Percentiles rank a stretch among this genome's conserved stretches.
Evolutionary conservation across 2,113 vertebrate genomes (phyloP).

Genomic region (Gallinago jamesoni): DNA sequence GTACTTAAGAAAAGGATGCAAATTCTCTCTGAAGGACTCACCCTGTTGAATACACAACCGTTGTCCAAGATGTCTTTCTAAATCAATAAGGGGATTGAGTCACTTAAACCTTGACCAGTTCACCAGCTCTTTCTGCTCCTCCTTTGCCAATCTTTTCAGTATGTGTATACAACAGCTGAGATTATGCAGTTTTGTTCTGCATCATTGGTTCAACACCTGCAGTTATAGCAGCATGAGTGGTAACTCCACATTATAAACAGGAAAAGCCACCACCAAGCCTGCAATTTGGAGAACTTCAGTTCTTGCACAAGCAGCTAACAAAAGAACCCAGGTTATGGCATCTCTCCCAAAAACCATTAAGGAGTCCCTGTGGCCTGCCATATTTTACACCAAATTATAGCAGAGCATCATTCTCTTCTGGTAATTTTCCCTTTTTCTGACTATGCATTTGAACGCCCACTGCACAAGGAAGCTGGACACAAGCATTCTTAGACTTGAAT

Average conservation of each 20-base stretch:
- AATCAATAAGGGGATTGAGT: not conserved
- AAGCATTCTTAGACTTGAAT: not conserved
- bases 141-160: not conserved
- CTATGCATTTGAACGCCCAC: not conserved
- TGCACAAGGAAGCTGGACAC: not conserved
- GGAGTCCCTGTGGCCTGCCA: not conserved
- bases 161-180: not conserved
- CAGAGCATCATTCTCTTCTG: not conserved
- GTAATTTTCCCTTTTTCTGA: not conserved
- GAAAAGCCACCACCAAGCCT: not conserved
- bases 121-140: not conserved
- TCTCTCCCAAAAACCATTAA: not conserved
- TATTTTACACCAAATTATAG: slow-evolving; percentile 35
- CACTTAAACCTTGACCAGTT: not conserved
- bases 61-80: not conserved
- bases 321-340: not conserved
- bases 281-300: not conserved
- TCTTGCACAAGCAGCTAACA: not conserved
- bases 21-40: not conserved
- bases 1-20: not conserved
- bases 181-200: not conserved
- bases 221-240: not conserved
- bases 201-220: not conserved
- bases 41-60: not conserved
- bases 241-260: not conserved